These are phyloP conservation scores for Paramisgurnus dabryanus DNA, from an alignment of 2,113 vertebrate genomes.

Conservation along the genomic window DNA sequence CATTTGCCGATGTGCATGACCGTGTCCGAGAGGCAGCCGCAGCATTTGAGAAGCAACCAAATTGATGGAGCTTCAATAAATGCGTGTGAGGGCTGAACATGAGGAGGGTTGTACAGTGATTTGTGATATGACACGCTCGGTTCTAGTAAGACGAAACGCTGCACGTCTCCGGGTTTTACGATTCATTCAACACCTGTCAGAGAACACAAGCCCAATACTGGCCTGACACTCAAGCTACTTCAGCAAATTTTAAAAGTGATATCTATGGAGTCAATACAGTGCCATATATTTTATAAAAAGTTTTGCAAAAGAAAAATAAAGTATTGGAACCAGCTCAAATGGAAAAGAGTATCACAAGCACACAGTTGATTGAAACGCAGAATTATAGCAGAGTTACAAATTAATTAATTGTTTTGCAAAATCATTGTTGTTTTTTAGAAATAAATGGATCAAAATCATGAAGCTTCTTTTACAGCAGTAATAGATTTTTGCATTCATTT, in stretches of 20 bases:
- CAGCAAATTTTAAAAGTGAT: conserved; percentile 27
- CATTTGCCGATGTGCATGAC: conserved; percentile 59
- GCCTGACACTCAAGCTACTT: background rate
- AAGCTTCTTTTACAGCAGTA: too few species aligned
- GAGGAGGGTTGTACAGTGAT: conserved; percentile 9
- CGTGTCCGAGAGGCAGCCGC: conserved; percentile 56
- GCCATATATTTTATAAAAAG: too few species aligned
- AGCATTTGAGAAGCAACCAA: conserved; percentile 52
- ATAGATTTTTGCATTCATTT: too few species aligned
- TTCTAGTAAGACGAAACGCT: conserved; percentile 24
- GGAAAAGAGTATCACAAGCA: too few species aligned
- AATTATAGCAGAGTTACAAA: too few species aligned
- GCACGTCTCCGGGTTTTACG: conserved; percentile 36
- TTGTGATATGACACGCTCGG: conserved; percentile 23
- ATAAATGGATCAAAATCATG: too few species aligned
- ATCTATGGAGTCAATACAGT: background rate
- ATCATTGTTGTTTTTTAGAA: too few species aligned
- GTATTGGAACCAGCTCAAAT: too few species aligned
- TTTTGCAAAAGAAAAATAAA: too few species aligned
- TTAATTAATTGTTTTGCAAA: too few species aligned
- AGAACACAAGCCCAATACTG: background rate
- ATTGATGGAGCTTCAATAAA: conserved; percentile 40
- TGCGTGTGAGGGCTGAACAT: conserved; percentile 11
- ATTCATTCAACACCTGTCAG: conserved; percentile 30
- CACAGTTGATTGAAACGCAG: too few species aligned